Conservation (phyloP, 2,113 vertebrate genomes). For the Saguinus imperator region DNA sequence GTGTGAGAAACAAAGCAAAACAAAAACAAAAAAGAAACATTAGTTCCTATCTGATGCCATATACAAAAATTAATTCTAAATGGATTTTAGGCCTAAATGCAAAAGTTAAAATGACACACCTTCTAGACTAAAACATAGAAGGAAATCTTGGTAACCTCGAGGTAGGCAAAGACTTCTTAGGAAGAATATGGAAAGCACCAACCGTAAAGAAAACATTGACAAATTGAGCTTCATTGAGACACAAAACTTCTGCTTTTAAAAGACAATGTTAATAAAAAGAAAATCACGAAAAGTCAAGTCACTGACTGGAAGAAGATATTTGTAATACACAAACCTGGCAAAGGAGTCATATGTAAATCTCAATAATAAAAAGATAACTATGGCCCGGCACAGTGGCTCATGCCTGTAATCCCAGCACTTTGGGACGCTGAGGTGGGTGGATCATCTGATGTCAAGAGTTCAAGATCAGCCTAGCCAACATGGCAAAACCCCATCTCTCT, state of each 20-base stretch:
- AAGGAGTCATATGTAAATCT: background rate
- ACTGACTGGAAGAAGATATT: background rate
- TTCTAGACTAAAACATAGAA: background rate
- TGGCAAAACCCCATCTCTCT: too few relatives aligned
- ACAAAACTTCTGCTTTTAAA: background rate
- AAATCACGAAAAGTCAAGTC: background rate
- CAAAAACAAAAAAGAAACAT: background rate
- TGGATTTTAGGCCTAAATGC: background rate
- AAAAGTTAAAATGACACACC: background rate
- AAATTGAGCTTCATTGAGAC: background rate
- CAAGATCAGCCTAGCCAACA: too few relatives aligned
- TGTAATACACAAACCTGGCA: background rate
- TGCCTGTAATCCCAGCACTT: too few relatives aligned
- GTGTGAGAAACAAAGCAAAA: background rate
- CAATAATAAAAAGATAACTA: background rate
- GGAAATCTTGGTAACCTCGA: background rate
- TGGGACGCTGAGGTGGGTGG: too few relatives aligned
- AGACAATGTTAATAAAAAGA: background rate
- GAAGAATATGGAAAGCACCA: background rate
- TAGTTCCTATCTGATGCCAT: background rate
- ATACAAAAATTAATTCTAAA: background rate
- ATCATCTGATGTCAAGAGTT: too few relatives aligned
- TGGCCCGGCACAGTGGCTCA: too few relatives aligned
- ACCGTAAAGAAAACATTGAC: background rate
- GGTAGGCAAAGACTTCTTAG: background rate